Percentiles rank a stretch among this genome's conserved stretches.
phyloP scores from a whole-genome alignment of 2,888 invertebrate species.

The Odiellus spinosus region DNA sequence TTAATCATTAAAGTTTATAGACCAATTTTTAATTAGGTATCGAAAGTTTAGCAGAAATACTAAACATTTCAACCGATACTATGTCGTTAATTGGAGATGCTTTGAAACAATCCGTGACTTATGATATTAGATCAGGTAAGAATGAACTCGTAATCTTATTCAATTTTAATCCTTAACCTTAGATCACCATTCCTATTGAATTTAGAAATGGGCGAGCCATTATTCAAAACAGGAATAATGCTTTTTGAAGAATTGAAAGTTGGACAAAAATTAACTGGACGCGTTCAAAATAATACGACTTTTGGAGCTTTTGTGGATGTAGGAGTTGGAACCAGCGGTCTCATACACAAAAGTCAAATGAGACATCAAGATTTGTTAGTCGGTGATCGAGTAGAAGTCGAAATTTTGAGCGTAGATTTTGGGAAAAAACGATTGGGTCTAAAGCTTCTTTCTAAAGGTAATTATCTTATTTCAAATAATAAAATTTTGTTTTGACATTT shows the following conservation, averaged over 20 bases:
- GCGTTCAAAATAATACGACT: constrained; percentile 65
- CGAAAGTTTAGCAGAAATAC: constrained; percentile 35
- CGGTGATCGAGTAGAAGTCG: constrained; percentile 9
- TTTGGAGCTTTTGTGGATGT: constrained; percentile 82
- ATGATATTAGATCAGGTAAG: constrained; percentile 48
- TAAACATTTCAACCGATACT: constrained; percentile 45
- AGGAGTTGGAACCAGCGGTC: constrained; percentile 27
- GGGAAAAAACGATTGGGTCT: constrained; percentile 8
- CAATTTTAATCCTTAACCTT: too few species aligned
- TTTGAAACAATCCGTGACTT: constrained; percentile 48
- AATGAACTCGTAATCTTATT: neutral
- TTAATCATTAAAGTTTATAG: too few species aligned
- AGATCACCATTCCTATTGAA: too few species aligned
- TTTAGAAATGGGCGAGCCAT: constrained; percentile 45
- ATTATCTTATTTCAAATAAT: too few species aligned
- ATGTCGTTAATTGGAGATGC: constrained; percentile 55
- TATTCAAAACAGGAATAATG: constrained; percentile 57
- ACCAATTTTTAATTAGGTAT: constrained; percentile 23
- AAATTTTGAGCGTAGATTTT: constrained; percentile 6
- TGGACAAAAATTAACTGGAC: constrained; percentile 38
- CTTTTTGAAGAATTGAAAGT: constrained; percentile 37
- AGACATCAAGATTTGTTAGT: constrained; percentile 5
- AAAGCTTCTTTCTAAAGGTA: neutral
- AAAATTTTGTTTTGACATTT: too few species aligned
- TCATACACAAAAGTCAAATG: constrained; percentile 14